These are phyloP conservation scores for Poeciliopsis turrubarensis DNA, from an alignment of 2,113 vertebrate species.

Conservation along the genomic window DNA sequence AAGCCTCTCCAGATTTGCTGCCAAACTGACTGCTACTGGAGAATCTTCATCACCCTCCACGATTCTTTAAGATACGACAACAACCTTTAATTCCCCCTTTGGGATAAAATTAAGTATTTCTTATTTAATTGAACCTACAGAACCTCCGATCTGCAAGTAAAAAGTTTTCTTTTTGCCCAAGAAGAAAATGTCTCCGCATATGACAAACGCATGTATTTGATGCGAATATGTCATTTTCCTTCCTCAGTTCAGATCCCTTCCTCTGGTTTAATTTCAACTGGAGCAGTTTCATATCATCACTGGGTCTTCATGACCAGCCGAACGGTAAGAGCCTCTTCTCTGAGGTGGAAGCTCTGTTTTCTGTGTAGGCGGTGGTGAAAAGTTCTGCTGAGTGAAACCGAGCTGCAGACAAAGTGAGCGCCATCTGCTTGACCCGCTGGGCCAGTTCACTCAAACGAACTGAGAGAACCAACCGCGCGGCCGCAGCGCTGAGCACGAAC, in stretches of 20 bases:
- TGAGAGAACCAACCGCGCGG: background rate
- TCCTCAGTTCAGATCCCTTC: background rate
- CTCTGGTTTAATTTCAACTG: constrained; percentile 17
- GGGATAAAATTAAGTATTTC: too few relatives aligned
- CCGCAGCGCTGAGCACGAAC: constrained; percentile 29
- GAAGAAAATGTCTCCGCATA: background rate
- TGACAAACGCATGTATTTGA: background rate
- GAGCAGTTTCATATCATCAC: constrained; percentile 7
- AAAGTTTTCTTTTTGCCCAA: background rate
- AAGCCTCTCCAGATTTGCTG: too few relatives aligned
- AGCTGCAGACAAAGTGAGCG: constrained; percentile 21
- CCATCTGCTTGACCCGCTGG: constrained; percentile 38
- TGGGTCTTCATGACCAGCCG: constrained; percentile 21
- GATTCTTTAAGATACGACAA: too few relatives aligned
- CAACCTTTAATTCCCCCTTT: too few relatives aligned
- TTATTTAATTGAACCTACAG: background rate
- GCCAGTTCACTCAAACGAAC: constrained; percentile 17
- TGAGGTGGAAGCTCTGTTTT: constrained; percentile 9
- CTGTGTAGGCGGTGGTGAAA: constrained; percentile 41
- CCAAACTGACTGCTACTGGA: too few relatives aligned
- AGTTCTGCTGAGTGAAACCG: constrained; percentile 20
- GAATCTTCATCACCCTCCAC: too few relatives aligned
- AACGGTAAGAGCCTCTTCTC: constrained; percentile 10
- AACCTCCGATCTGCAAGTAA: background rate
- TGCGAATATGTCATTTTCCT: too few relatives aligned